These are phyloP conservation scores for Plebejus anna DNA, from an alignment of 2,888 invertebrate genomes.

Conservation along the genomic window DNA sequence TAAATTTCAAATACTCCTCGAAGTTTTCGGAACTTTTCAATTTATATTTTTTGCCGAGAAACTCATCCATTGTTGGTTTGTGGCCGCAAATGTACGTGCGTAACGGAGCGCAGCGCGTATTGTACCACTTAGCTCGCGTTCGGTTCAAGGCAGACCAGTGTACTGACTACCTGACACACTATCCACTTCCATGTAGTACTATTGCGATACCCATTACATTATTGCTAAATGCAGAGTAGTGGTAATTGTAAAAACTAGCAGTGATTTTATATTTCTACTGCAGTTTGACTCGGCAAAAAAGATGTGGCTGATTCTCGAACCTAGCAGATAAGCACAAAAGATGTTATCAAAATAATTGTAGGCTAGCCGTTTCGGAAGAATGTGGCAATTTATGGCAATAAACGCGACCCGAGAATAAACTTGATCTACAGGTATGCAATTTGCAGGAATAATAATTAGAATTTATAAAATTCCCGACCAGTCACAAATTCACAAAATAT, in stretches of 20 bases:
- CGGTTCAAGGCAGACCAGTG: slow-evolving; percentile 2
- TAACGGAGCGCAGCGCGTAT: background rate
- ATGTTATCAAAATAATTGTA: background rate
- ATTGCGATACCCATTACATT: background rate
- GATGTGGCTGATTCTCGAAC: background rate
- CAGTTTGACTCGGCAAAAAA: background rate
- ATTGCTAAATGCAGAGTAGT: background rate
- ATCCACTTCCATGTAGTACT: slow-evolving; percentile 2
- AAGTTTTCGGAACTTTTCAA: slow-evolving; percentile 58
- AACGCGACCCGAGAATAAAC: background rate
- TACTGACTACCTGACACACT: background rate
- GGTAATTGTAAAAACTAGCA: background rate
- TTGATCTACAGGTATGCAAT: no score
- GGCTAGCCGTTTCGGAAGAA: no score
- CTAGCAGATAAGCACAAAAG: background rate
- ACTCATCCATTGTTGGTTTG: slow-evolving; percentile 44
- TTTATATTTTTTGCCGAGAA: slow-evolving; percentile 52
- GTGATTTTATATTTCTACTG: background rate
- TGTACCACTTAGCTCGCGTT: background rate
- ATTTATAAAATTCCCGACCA: no score
- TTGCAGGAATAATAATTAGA: no score
- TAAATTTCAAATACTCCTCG: slow-evolving; percentile 58
- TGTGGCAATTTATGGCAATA: background rate
- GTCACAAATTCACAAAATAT: no score
- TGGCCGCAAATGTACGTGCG: background rate